Percentiles rank a stretch among this genome's conserved stretches.
These are phyloP conservation scores for Cebus imitator DNA, from an alignment of 2,113 vertebrate species.

Conservation along the genomic window DNA sequence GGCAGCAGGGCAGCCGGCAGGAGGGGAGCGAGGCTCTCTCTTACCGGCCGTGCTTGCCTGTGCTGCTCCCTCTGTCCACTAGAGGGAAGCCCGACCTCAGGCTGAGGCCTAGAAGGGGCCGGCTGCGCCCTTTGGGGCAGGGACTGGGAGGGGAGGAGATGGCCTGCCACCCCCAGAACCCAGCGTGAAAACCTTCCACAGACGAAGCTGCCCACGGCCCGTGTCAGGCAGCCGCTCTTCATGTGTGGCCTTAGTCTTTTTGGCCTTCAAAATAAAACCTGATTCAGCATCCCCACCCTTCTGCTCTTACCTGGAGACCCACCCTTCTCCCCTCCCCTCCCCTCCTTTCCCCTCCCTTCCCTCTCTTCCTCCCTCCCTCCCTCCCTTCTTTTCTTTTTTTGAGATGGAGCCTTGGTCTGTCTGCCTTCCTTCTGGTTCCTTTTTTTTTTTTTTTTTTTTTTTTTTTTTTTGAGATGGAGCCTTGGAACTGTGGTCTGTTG, in stretches of 20 bases:
- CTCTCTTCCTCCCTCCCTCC: no score
- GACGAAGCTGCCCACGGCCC: not conserved
- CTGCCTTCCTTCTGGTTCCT: no score
- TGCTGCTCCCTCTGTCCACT: constrained; percentile 55
- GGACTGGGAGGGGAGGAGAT: no score
- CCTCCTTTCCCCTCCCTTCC: rapidly evolving
- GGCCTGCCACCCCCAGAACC: not conserved
- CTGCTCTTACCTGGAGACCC: not conserved
- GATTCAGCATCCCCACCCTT: not conserved
- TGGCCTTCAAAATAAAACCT: constrained; percentile 2
- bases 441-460: no score
- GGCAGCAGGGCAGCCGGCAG: rapidly evolving
- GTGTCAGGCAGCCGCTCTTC: not conserved
- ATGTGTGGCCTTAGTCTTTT: not conserved
- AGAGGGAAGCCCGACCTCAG: constrained; percentile 77
- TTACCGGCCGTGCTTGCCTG: not conserved
- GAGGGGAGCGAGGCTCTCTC: no score
- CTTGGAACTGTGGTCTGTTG: no score
- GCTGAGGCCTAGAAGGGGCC: not conserved
- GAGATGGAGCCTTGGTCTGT: no score
- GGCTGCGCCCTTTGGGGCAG: rapidly evolving
- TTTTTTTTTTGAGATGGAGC: no score
- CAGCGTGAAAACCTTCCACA: not conserved
- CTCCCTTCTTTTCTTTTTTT: no score
- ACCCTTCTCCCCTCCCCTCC: no score